A percentile compares a stretch with the other conserved stretches of the same genome.
Conservation (phyloP, 2,797 vertebrate species). For the Peromyscus melanophrys region DNA sequence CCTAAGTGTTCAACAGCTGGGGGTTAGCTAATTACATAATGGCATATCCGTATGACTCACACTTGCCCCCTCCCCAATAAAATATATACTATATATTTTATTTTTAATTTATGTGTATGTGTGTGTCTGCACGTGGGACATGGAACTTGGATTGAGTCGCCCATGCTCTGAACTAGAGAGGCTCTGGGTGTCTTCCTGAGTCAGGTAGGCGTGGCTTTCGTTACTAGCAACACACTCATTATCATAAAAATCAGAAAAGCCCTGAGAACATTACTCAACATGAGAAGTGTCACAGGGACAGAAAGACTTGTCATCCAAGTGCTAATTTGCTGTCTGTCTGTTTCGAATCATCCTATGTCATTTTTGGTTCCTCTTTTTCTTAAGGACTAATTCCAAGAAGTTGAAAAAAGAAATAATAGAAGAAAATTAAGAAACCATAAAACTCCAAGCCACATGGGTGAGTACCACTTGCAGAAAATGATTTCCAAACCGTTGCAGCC, state of each 20-base stretch:
- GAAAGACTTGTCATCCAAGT: constrained; percentile 69
- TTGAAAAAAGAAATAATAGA: background rate
- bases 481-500: constrained; percentile 68
- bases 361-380: constrained; percentile 64
- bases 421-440: constrained; percentile 32
- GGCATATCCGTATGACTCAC: background rate
- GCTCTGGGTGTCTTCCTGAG: background rate
- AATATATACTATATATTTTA: background rate
- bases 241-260: constrained; percentile 47
- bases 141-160: background rate
- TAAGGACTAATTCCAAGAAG: constrained; percentile 66
- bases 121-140: background rate
- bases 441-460: constrained; percentile 70
- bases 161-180: background rate
- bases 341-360: constrained; percentile 62
- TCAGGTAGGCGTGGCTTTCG: constrained; percentile 24
- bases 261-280: constrained; percentile 58
- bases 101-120: background rate
- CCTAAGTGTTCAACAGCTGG: background rate
- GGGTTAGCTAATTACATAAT: background rate
- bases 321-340: constrained; percentile 73
- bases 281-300: constrained; percentile 65
- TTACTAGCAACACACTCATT: constrained; percentile 54
- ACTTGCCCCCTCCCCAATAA: no score
- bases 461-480: constrained; percentile 72